Evolutionary conservation across 1,140 invertebrate species (phyloP), one percentile per base, ranked within the genome.

Genomic region (Drosophila prosaltans): DNA sequence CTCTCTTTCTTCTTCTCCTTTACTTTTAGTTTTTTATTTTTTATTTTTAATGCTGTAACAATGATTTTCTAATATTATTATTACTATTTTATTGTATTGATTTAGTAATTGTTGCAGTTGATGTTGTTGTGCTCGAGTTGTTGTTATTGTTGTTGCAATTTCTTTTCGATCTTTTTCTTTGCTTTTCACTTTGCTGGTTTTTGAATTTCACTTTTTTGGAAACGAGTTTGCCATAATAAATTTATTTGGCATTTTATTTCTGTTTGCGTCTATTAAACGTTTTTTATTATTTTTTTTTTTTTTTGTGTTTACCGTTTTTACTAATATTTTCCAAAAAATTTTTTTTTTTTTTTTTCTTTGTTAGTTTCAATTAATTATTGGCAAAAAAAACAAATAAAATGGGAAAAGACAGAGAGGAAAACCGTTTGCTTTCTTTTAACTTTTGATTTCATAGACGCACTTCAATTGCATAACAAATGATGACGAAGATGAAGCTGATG

Each of bases 381-480:
- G 32, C 32, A 36, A 36, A 36, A 36, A 36, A 36, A 61, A 21
- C 21, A 28, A 61, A 24, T 2, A 10, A 39, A 40, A 41, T 1
- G 43, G 16, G 26, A 6, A 41, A 40, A 76, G 74, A 69, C 62
- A 28, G 62, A 45, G 4, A n/a, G 45, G 40, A 77, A 77, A 41
- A 70, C 78, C 58, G 69, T 80, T 64, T 71, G 78, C 78, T 81
- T 67, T 65, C 66, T 78, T 55, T 68, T 63, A 62, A 66, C 72
- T 89, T 83, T 80, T 69, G 65, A 59, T 51, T 51, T 51, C 45
- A 51, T 62, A 62, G 65, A 88, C 80, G 73, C 84, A 88, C 80
- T 88, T 84, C 77, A 78, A 66, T 88, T 88, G 84, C 84, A 89
- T 88, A 88, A 88, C 84, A 51, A 51, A 51, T 51, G 45, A 51